A percentile compares a stretch with the other conserved stretches of the same genome.
These are phyloP conservation scores for Drosophila sechellia DNA, from an alignment of 1,140 invertebrate species.

Conservation along the genomic window DNA sequence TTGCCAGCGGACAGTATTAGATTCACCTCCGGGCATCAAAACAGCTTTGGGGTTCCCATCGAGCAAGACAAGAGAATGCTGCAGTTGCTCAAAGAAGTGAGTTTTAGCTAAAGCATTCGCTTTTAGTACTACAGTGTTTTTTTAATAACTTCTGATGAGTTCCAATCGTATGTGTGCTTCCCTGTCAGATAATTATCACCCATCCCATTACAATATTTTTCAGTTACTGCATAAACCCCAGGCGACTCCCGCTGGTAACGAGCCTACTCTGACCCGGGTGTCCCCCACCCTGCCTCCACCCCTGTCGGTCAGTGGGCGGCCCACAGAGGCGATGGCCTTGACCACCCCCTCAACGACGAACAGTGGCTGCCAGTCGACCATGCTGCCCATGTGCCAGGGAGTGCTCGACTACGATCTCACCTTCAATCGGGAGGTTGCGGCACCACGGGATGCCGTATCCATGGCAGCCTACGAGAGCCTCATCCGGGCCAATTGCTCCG, in stretches of 20 bases:
- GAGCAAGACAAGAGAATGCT: slow-evolving; percentile 86
- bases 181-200: slow-evolving; percentile 1
- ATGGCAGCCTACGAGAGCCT: slow-evolving; percentile 83
- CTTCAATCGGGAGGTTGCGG: slow-evolving; percentile 50
- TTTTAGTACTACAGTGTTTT: no score
- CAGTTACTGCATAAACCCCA: slow-evolving; percentile 71
- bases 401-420: slow-evolving; percentile 88
- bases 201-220: background rate
- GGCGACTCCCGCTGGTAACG: slow-evolving; percentile 82
- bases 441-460: slow-evolving; percentile 47
- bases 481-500: slow-evolving; percentile 87
- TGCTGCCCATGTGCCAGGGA: slow-evolving; percentile 85
- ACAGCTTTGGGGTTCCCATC: slow-evolving; percentile 87
- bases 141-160: slow-evolving; percentile 49
- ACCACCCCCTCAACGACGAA: slow-evolving; percentile 62
- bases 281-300: slow-evolving; percentile 86
- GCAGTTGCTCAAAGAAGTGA: slow-evolving; percentile 83
- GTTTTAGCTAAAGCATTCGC: slow-evolving; percentile 2
- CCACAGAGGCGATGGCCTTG: slow-evolving; percentile 79
- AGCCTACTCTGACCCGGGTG: slow-evolving; percentile 86
- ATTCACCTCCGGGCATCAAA: slow-evolving; percentile 87
- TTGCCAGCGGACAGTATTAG: slow-evolving; percentile 79
- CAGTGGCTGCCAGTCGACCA: slow-evolving; percentile 79
- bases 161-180: background rate
- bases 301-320: slow-evolving; percentile 34